Conservation (phyloP, 2,888 invertebrate species). For the Cloeon dipterum region DNA sequence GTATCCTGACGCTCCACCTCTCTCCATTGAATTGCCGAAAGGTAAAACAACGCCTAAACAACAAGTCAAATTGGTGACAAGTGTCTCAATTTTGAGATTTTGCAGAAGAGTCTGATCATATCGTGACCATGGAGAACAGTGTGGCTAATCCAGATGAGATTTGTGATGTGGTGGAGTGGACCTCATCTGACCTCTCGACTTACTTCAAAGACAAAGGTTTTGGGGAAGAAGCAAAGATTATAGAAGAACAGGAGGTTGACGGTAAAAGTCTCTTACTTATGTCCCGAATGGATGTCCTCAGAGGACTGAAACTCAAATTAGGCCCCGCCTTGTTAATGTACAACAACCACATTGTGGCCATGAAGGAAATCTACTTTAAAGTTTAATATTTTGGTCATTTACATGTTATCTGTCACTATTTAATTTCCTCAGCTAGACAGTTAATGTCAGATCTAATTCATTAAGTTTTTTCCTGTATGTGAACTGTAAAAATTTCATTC, state of each 20-base stretch:
- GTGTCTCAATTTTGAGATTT: conserved; percentile 11
- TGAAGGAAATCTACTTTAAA: too few species aligned
- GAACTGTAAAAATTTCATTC: too few species aligned
- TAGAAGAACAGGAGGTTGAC: conserved; percentile 80
- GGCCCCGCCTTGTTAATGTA: conserved; percentile 77
- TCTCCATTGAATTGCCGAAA: conserved; percentile 28
- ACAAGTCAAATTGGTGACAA: conserved; percentile 4
- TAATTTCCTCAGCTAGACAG: too few species aligned
- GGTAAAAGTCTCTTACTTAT: conserved; percentile 68
- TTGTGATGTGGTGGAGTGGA: conserved; percentile 54
- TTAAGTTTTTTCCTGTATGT: too few species aligned
- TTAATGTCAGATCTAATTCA: too few species aligned
- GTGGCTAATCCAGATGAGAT: conserved; percentile 25
- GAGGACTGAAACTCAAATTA: conserved; percentile 54
- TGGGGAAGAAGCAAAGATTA: conserved; percentile 54
- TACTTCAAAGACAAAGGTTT: conserved; percentile 54
- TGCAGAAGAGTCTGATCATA: conserved; percentile 20
- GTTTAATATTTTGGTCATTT: too few species aligned
- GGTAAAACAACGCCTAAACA: conserved; percentile 45
- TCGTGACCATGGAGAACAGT: conserved; percentile 40
- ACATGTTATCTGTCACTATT: too few species aligned
- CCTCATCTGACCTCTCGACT: conserved; percentile 54
- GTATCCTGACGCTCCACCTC: conserved; percentile 9
- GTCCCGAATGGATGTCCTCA: conserved; percentile 61
- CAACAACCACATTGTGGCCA: conserved; percentile 24